Conservation (phyloP, 2,113 vertebrate species). For the Marcusenius ussheri region DNA sequence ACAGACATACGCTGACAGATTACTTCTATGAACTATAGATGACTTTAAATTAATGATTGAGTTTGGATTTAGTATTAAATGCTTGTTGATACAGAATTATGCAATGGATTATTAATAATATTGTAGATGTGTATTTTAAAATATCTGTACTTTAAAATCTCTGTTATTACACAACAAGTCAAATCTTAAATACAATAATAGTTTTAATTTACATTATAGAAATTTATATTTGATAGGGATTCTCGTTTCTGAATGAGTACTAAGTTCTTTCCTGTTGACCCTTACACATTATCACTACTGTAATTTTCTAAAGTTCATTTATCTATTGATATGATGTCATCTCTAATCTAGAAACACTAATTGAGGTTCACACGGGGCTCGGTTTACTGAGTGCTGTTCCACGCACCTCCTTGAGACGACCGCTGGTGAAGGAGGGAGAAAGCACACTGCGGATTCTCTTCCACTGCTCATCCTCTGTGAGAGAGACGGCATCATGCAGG, state of each 20-base stretch:
- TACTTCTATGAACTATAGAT: background rate
- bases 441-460: constrained; percentile 65
- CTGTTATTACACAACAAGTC: background rate
- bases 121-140: background rate
- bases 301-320: background rate
- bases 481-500: constrained; percentile 33
- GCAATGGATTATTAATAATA: background rate
- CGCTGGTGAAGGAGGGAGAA: constrained; percentile 76
- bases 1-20: background rate
- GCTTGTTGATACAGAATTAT: background rate
- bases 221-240: background rate
- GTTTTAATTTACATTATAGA: background rate
- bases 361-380: background rate
- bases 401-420: constrained; percentile 74
- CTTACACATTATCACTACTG: background rate
- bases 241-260: background rate
- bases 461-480: constrained; percentile 71
- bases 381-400: background rate
- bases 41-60: background rate
- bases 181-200: background rate
- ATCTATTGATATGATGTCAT: background rate
- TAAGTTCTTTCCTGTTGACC: background rate
- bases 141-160: background rate
- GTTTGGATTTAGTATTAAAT: background rate
- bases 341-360: background rate